A percentile compares a stretch with the other conserved stretches of the same genome.
Evolutionary conservation across 2,888 invertebrate genomes (phyloP).

Genomic region (Toxonevra muliebris): DNA sequence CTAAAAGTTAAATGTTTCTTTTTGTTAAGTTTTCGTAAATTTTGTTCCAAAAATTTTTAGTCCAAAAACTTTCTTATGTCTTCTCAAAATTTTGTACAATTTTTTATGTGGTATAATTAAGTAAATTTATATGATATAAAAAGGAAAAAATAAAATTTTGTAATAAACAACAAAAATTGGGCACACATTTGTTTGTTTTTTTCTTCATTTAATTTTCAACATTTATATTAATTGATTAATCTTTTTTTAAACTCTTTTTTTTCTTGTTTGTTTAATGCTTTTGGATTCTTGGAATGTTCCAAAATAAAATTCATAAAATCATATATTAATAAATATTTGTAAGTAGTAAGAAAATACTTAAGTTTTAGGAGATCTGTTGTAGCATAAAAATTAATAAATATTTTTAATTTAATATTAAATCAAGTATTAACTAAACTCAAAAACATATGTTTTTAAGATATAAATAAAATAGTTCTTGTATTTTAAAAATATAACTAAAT

Average conservation of each 20-base stretch:
- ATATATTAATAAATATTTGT: background rate
- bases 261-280: background rate
- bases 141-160: slow-evolving; percentile 37
- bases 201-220: slow-evolving; percentile 16
- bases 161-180: slow-evolving; percentile 39
- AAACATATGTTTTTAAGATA: too few species aligned
- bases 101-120: slow-evolving; percentile 34
- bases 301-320: slow-evolving; percentile 15
- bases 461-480: too few species aligned
- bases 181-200: slow-evolving; percentile 49
- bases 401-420: too few species aligned
- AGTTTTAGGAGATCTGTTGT: too few species aligned
- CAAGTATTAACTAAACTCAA: too few species aligned
- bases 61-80: slow-evolving; percentile 40
- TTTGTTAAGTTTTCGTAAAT: slow-evolving; percentile 29
- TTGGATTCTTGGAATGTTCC: slow-evolving; percentile 13
- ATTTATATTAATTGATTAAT: slow-evolving; percentile 4
- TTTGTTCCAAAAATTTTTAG: slow-evolving; percentile 31
- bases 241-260: background rate
- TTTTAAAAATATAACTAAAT: too few species aligned
- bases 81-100: slow-evolving; percentile 41
- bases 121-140: slow-evolving; percentile 35
- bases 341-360: background rate
- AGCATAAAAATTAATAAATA: too few species aligned
- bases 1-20: slow-evolving; percentile 58